Evolutionary conservation across 2,797 vertebrate genomes (phyloP), one percentile per base, ranked within the genome.

Genomic region (Enteromius paludinosus): DNA sequence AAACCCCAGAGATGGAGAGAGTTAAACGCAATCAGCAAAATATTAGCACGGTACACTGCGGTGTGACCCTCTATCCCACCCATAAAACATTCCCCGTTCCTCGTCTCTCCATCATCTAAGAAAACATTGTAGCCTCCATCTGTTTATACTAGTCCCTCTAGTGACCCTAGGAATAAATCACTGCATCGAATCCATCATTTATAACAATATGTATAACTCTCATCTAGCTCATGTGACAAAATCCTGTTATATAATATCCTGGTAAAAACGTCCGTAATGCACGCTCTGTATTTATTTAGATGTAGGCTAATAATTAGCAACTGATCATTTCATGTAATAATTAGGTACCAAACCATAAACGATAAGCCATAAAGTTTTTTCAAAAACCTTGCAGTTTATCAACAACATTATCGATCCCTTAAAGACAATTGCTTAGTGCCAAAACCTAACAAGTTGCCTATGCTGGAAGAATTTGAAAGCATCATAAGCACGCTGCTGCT

Each of bases 1-100:
- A 97, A 92, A 99, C 97, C 52, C 97, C 97, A 14, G 98, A 99
- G 96, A 99, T 98, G 97, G 95, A 97, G 92, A 93, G 98, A 93
- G 97, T 99, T 93, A 99, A 96, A 93, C 95, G 94, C 94, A 99
- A 96, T 75, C 98, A 99, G 95, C 95, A 95, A 87, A 94, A 96
- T 90, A 98, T 99, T 89, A 99, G 97, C 94, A 96, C 96, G 96
- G 97, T 98, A 99, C 89, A 91, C 87, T 68, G 41, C 79, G 56
- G 87, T 89, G 89, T 89, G 89, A 90, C 76, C 84, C 84, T 66
- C 25, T 54, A 41, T 82, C 61, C 79, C 33, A 33, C 38, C 73
- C 61, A 30, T 43, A 45, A 82, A 82, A 66, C 47, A 81, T 54
- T 18, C 47, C 61, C 71, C 11, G 4, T 41, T 65, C 61, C 28